Percentiles rank a stretch among this genome's conserved stretches.
Evolutionary conservation across 2,797 vertebrate genomes (phyloP).

Genomic region (Kryptolebias ocellatus): DNA sequence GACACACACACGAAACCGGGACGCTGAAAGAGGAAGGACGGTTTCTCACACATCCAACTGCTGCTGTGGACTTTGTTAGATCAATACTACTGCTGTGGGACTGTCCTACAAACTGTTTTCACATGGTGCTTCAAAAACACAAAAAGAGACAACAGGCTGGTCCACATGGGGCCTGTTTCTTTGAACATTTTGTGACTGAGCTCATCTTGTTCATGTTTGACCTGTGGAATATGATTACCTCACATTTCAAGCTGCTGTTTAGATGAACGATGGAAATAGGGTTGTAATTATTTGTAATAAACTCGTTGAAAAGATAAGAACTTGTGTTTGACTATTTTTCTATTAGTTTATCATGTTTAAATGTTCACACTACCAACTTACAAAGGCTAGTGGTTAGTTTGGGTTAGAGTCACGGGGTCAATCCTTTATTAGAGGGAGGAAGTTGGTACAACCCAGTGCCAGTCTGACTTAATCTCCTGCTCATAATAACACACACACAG

Average conservation of each 20-base stretch:
- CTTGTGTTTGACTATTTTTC: constrained; percentile 32
- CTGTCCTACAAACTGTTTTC: constrained; percentile 40
- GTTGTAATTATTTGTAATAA: constrained; percentile 68
- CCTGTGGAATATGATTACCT: constrained; percentile 59
- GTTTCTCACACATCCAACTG: constrained; percentile 23
- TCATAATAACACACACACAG: constrained; percentile 26
- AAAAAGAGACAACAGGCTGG: not conserved
- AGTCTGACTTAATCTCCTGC: constrained; percentile 57
- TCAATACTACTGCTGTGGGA: constrained; percentile 52
- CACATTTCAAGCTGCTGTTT: constrained; percentile 67
- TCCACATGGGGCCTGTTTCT: constrained; percentile 3
- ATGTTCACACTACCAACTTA: constrained; percentile 6
- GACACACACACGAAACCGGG: not conserved
- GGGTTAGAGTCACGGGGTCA: constrained; percentile 49
- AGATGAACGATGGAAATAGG: constrained; percentile 4
- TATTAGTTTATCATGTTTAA: too few relatives aligned
- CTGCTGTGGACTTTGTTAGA: constrained; percentile 66
- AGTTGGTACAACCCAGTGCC: constrained; percentile 43
- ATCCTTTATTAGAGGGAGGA: constrained; percentile 43
- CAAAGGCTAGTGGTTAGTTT: constrained; percentile 9
- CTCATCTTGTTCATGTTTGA: constrained; percentile 16
- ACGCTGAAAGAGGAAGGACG: constrained; percentile 44
- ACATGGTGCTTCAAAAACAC: constrained; percentile 42
- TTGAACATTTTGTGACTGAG: constrained; percentile 11
- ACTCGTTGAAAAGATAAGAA: constrained; percentile 22